Evolutionary conservation across 2,113 vertebrate species (phyloP), one percentile per base, ranked within the genome.

Genomic region (Brevimyrus niger): DNA sequence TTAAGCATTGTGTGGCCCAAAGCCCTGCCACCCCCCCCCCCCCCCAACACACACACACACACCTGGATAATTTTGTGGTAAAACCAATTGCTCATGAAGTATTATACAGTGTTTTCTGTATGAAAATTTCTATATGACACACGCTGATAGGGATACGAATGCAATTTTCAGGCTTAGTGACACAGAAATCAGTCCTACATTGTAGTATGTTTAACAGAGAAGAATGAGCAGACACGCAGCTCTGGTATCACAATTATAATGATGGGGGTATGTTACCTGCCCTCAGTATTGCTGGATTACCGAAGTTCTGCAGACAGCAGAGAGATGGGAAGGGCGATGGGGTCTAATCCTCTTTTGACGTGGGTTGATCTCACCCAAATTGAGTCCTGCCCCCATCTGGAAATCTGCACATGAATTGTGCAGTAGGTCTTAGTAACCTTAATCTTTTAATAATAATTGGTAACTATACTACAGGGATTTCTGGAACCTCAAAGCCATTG

Each of bases 371-470:
- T 73, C 69, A 69, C 61, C 38, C 21, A 27, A 10, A 55, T 23
- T 88, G 35, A 15, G 65, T 88, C 86, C 83, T 53, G 83, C 51
- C 53, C 73, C 55, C 65, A 91, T 86, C 87, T 84, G 65, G 90
- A 76, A 46, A 31, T 31, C 13, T 10, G 50, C 44, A 46, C 82
- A 88, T 87, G 51, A 90, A 87, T 90, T 84, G 53, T 47, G 58
- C 38, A 10, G 15, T 86, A 44, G 88, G 85, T 91, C 90, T 91
- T 88, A 51, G 73, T 91, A 90, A 87, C 53, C 89, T 9, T 89
- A 91, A 92, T 88, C 90, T 90, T 91, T 91, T 92, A 90, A 91
- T 92, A 80, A 91, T 88, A 89, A 89, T 89, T 42, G 80, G 87
- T 85, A 90, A 91, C 87, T 91, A 89, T 5, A 73, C 89, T 90